These are phyloP conservation scores for Turdus rufiventris DNA, from an alignment of 2,113 vertebrate species.

Conservation along the genomic window DNA sequence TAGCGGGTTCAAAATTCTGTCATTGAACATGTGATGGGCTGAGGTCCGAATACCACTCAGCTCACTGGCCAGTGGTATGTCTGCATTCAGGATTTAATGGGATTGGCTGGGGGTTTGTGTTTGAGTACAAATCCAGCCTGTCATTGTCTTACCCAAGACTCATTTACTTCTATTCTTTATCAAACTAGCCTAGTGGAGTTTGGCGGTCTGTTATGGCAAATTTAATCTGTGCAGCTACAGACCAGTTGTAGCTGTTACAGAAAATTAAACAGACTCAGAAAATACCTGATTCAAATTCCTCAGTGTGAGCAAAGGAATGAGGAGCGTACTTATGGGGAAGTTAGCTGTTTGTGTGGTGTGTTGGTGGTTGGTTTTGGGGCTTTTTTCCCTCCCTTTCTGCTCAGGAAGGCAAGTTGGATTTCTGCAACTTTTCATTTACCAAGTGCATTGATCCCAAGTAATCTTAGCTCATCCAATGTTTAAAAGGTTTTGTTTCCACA, in stretches of 20 bases:
- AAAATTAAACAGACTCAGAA: neutral
- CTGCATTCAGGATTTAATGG: too few species aligned
- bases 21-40: too few species aligned
- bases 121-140: too few species aligned
- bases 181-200: too few species aligned
- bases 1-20: too few species aligned
- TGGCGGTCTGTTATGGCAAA: too few species aligned
- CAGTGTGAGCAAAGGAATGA: neutral
- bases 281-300: neutral
- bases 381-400: rapidly evolving
- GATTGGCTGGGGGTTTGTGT: too few species aligned
- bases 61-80: too few species aligned
- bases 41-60: too few species aligned
- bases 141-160: too few species aligned
- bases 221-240: too few species aligned
- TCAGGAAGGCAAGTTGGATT: neutral
- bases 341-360: neutral
- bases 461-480: neutral
- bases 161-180: too few species aligned
- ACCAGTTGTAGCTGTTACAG: neutral
- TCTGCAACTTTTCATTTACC: neutral
- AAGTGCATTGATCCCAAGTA: neutral
- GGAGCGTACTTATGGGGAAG: neutral
- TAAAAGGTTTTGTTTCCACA: neutral
- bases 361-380: rapidly evolving